Evolutionary conservation across 2,797 vertebrate genomes (phyloP), one percentile per base, ranked within the genome.

Genomic region (Microctenopoma lineatum): DNA sequence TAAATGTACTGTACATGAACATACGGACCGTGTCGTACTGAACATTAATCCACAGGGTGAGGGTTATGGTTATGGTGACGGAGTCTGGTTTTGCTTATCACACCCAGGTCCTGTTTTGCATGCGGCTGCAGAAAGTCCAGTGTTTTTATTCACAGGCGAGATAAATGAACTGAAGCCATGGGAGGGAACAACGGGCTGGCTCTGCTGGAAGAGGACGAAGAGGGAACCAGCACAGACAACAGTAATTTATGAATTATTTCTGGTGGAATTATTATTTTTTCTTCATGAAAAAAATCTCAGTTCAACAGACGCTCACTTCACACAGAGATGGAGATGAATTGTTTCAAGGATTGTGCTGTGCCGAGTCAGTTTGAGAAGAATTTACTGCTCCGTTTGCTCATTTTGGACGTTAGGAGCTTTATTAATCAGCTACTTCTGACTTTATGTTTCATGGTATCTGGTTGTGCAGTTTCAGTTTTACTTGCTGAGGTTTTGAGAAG

Each of bases 61-160:
- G 21, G 21, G 21, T 21, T 21, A 21, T 21, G 21, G 21, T 21
- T 21, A 21, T 21, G 27, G 27, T 29, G 27, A 29, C 5, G 27
- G 27, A 6, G 27, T 29, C 27, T 29, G 4, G 4, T 18, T 52
- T 57, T 73, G 41, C 10, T 63, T 85, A 63, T 83, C 80, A 73
- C 38, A 60, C 11, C 1, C 8, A 18, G 29, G 1, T 18, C 27
- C 32, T 66, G 57, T 44, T 87, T 87, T 87, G 77, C 81, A 85
- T 79, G 2, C 3, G 0, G 65, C 56, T 65, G 51, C 58, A 62
- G n/a, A 10, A 11, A 15, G 63, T 34, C 39, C 34, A 0, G 8
- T 38, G 48, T 70, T 70, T 61, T 39, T 48, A 60, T 59, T 44
- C 34, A 13, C 48, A 52, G 51, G 10, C 2, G 4, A 62, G 63